Conservation (phyloP, 2,888 invertebrate genomes). For the Pandemis heparana region DNA sequence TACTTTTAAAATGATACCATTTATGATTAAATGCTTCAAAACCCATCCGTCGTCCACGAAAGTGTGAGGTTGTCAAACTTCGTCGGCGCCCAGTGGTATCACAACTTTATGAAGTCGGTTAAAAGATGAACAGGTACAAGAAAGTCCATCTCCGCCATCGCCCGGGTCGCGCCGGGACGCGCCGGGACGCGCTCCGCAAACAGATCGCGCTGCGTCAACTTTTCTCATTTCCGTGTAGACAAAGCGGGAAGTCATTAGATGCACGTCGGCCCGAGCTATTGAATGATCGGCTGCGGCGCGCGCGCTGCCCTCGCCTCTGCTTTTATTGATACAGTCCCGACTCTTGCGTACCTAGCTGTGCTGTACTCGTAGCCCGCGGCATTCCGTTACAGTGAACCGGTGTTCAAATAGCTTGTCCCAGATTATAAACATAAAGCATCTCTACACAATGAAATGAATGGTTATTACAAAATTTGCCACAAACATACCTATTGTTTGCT, state of each 20-base stretch:
- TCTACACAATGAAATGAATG: background rate
- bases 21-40: no score
- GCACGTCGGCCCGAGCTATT: background rate
- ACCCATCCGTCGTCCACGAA: no score
- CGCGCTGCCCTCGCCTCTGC: background rate
- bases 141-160: conserved; percentile 25
- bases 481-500: background rate
- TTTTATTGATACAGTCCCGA: background rate
- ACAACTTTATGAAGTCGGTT: conserved; percentile 15
- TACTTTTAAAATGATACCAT: no score
- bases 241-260: conserved; percentile 42
- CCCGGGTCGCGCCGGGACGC: conserved; percentile 1
- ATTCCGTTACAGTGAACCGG: background rate
- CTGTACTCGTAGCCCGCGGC: background rate
- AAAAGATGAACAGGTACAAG: conserved; percentile 24
- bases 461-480: background rate
- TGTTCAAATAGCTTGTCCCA: background rate
- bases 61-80: background rate
- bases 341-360: background rate
- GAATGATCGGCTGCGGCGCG: background rate
- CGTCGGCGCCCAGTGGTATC: background rate
- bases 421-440: background rate
- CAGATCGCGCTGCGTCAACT: conserved; percentile 46
- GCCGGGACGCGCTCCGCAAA: conserved; percentile 14
- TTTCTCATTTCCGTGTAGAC: conserved; percentile 52